Evolutionary conservation across 1,140 invertebrate genomes (phyloP).

Genomic region (Sarcophaga bullata): DNA sequence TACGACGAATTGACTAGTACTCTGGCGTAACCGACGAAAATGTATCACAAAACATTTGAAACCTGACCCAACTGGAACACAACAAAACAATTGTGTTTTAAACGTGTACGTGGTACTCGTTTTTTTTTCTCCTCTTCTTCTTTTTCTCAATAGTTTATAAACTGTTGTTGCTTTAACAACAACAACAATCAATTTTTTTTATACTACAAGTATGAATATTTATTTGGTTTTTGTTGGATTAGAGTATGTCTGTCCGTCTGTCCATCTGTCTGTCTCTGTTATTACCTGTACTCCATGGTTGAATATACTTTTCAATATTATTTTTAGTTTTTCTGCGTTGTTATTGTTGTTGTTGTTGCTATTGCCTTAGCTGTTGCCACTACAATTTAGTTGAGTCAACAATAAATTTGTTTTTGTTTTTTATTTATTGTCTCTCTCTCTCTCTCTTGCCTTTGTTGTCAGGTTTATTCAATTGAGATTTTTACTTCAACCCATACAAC

Average conservation of each 20-base stretch:
- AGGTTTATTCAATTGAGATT: conserved; percentile 8
- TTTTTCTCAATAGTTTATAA: not conserved
- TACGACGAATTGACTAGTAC: not conserved
- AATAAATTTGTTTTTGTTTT: conserved; percentile 7
- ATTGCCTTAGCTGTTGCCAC: not conserved
- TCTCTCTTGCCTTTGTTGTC: not conserved
- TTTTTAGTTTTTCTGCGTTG: conserved; percentile 2
- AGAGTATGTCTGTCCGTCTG: too few relatives aligned
- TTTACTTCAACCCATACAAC: not conserved
- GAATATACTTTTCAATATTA: not conserved
- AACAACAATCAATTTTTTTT: not conserved
- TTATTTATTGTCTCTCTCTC: too few relatives aligned
- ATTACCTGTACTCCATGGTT: not conserved
- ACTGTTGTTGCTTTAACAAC: too few relatives aligned
- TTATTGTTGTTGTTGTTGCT: not conserved
- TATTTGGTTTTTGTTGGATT: too few relatives aligned
- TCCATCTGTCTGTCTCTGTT: not conserved
- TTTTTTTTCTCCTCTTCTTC: not conserved
- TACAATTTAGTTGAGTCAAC: not conserved
- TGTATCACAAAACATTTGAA: not conserved
- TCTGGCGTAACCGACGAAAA: not conserved
- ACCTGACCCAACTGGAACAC: conserved; percentile 23
- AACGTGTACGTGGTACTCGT: not conserved
- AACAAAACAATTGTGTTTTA: not conserved
- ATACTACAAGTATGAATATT: too few relatives aligned